A percentile compares a stretch with the other conserved stretches of the same genome.
Conservation (phyloP, 2,113 vertebrate species). For the Prionailurus bengalensis region DNA sequence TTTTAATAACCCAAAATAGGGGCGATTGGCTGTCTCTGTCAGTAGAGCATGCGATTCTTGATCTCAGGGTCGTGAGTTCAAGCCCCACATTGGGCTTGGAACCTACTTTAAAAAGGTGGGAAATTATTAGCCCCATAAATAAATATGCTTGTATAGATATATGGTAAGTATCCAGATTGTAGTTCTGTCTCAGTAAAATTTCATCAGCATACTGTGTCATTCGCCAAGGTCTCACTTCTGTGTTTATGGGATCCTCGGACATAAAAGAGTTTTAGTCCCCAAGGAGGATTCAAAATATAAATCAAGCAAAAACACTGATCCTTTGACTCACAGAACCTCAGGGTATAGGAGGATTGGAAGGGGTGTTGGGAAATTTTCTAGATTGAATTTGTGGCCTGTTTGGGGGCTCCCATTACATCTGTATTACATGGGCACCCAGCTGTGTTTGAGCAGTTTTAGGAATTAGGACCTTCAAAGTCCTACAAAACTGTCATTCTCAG, state of each 20-base stretch:
- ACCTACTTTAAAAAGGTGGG: background rate
- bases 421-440: background rate
- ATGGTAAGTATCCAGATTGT: background rate
- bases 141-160: background rate
- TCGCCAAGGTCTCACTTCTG: background rate
- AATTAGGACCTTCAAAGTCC: background rate
- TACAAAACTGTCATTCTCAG: background rate
- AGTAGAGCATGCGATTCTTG: background rate
- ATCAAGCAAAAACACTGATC: background rate
- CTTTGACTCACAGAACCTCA: background rate
- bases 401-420: background rate
- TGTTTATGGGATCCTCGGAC: background rate
- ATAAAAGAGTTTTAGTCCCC: background rate
- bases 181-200: background rate
- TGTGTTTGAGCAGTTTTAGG: background rate
- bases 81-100: background rate
- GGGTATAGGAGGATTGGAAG: background rate
- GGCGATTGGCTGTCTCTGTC: background rate
- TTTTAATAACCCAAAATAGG: background rate
- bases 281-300: background rate
- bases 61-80: background rate
- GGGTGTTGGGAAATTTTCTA: background rate
- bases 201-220: background rate
- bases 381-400: background rate
- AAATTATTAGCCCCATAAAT: background rate